Evolutionary conservation across 2,888 invertebrate genomes (phyloP), one percentile per base, ranked within the genome.

Genomic region (Drosophila neutralis): DNA sequence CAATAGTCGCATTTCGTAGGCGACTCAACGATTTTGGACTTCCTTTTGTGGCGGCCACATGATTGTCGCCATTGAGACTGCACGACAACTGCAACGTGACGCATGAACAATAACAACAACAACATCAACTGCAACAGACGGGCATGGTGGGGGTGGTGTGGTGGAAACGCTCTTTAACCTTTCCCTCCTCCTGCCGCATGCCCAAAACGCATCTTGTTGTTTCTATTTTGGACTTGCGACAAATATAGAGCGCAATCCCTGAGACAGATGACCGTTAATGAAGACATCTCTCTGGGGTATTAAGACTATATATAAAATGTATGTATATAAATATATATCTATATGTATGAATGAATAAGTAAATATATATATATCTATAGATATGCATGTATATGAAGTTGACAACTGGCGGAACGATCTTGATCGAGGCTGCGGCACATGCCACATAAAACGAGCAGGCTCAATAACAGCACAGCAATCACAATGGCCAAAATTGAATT

Each of bases 61-160:
- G 75, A 76, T 76, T 76, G 76, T 70, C 78, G 77, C 74, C 77
- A 74, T 77, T 78, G 77, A 78, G 77, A 74, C 78, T 70, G 78
- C 77, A 78, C 75, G 75, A 77, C 77, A 77, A 69, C 68, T 73
- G 77, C 76, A 76, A 77, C 73, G 73, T 76, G 76, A 76, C 76
- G 76, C 76, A 76, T 72, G 67, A 58, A 51, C 70, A 75, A 48
- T 18, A 49, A 15, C 61, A 59, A 7, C 59, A 53, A 18, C 58
- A 62, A 7, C 54, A 40, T 45, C 31, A 29, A 31, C 31, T 38
- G 29, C 27, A 49, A 21, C 21, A 15, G 33, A 10, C 18, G 8
- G 11, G 35, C n/a, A 10, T 3, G 13, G 13, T 1, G 36, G 5
- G 11, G 27, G 13, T 33, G 53, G 36, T 11, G n/a, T 29, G 27